A percentile compares a stretch with the other conserved stretches of the same genome.
These are phyloP conservation scores for Keiferia lycopersicella DNA, from an alignment of 2,888 invertebrate genomes.

Conservation along the genomic window DNA sequence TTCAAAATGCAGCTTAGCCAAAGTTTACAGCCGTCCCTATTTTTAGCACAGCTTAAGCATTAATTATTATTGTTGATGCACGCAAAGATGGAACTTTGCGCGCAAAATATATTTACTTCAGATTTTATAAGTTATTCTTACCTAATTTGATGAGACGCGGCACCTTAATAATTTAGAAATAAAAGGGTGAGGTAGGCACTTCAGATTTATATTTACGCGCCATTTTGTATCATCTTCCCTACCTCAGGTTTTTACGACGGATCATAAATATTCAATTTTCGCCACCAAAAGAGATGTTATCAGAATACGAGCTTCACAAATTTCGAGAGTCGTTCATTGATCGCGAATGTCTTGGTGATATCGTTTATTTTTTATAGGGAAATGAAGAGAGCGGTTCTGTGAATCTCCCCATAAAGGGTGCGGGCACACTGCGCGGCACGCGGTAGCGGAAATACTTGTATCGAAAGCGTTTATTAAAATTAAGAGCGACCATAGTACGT, in stretches of 20 bases:
- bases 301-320: slow-evolving; percentile 22
- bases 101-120: too few species aligned
- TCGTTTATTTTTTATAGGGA: slow-evolving; percentile 24
- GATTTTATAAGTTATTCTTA: too few species aligned
- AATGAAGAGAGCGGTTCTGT: slow-evolving; percentile 48
- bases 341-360: slow-evolving; percentile 20
- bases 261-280: slow-evolving; percentile 21
- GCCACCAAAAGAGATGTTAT: slow-evolving; percentile 22
- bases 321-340: slow-evolving; percentile 23
- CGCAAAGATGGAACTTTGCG: too few species aligned
- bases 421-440: too few species aligned
- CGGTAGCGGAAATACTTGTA: not conserved
- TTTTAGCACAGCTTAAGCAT: not conserved
- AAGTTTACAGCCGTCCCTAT: not conserved
- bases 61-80: too few species aligned
- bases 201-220: slow-evolving; percentile 20
- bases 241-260: slow-evolving; percentile 20
- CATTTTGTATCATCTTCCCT: slow-evolving; percentile 19
- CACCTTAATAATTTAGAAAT: slow-evolving; percentile 18
- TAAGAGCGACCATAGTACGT: too few species aligned
- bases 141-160: slow-evolving; percentile 5
- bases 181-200: slow-evolving; percentile 17
- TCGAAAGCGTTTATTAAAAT: too few species aligned
- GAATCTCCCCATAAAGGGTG: slow-evolving; percentile 53
- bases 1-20: slow-evolving; percentile 7